These are phyloP conservation scores for Leucoptera coffeella DNA, from an alignment of 2,888 invertebrate genomes.

Conservation along the genomic window DNA sequence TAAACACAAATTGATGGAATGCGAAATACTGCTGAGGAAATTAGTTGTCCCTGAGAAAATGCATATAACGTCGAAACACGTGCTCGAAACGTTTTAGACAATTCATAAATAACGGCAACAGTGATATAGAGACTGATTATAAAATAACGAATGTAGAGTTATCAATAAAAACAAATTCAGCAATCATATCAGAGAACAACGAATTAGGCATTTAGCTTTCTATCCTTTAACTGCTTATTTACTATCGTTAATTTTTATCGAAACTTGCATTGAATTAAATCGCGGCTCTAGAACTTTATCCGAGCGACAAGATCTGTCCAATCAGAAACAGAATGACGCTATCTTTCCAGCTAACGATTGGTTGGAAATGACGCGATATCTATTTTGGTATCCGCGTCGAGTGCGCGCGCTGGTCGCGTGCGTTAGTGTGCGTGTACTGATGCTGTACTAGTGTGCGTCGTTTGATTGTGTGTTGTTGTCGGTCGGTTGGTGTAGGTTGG, in stretches of 20 bases:
- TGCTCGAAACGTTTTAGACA: too few species aligned
- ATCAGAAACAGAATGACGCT: slow-evolving; percentile 23
- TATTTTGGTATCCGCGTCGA: slow-evolving; percentile 28
- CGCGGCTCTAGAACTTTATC: slow-evolving; percentile 34
- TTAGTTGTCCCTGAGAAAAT: too few species aligned
- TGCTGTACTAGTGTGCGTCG: slow-evolving; percentile 8
- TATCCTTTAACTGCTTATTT: slow-evolving; percentile 15
- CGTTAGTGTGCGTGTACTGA: slow-evolving; percentile 14
- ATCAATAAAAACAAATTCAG: too few species aligned
- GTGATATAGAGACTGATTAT: too few species aligned
- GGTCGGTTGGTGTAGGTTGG: slow-evolving; percentile 28
- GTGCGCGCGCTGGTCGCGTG: slow-evolving; percentile 26
- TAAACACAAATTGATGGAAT: too few species aligned
- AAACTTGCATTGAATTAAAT: slow-evolving; percentile 46
- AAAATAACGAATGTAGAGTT: too few species aligned
- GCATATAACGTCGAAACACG: too few species aligned
- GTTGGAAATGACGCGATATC: slow-evolving; percentile 30
- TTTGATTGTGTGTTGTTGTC: slow-evolving; percentile 29
- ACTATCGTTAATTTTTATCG: slow-evolving; percentile 42
- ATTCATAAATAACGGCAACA: too few species aligned
- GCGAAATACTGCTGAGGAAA: too few species aligned
- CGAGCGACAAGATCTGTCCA: slow-evolving; percentile 33
- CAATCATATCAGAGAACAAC: too few species aligned
- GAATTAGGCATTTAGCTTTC: too few species aligned
- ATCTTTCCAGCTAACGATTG: slow-evolving; percentile 21